Evolutionary conservation across 1,140 invertebrate genomes (phyloP).

Genomic region (Argopecten irradians): DNA sequence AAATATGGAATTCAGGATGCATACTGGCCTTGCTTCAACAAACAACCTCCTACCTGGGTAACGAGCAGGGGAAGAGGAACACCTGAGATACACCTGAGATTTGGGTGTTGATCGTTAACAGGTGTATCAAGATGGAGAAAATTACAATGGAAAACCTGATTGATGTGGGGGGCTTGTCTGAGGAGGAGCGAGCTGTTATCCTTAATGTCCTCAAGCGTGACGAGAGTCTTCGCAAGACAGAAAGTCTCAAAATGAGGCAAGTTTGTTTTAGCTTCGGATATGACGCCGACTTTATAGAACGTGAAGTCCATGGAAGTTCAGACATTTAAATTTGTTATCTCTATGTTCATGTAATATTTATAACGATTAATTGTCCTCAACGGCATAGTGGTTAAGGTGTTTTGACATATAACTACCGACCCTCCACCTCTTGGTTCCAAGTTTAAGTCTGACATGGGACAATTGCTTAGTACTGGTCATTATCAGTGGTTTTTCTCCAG

Average conservation of each 20-base stretch:
- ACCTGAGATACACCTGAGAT: neutral
- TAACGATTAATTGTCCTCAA: too few relatives aligned
- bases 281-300: too few relatives aligned
- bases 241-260: conserved; percentile 55
- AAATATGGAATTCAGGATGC: neutral
- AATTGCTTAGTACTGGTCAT: too few relatives aligned
- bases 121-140: neutral
- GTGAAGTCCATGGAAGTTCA: too few relatives aligned
- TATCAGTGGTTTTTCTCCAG: too few relatives aligned
- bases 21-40: neutral
- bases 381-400: too few relatives aligned
- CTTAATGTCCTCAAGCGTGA: conserved; percentile 56
- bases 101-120: neutral
- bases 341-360: too few relatives aligned
- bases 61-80: neutral
- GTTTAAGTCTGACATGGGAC: too few relatives aligned
- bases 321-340: too few relatives aligned
- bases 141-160: conserved; percentile 46
- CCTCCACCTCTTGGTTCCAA: too few relatives aligned
- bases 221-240: conserved; percentile 50
- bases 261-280: too few relatives aligned
- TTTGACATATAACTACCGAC: too few relatives aligned
- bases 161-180: conserved; percentile 52
- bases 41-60: neutral
- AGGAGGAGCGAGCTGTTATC: conserved; percentile 56